These are phyloP conservation scores for Athene noctua DNA, from an alignment of 2,113 vertebrate genomes.

Conservation along the genomic window DNA sequence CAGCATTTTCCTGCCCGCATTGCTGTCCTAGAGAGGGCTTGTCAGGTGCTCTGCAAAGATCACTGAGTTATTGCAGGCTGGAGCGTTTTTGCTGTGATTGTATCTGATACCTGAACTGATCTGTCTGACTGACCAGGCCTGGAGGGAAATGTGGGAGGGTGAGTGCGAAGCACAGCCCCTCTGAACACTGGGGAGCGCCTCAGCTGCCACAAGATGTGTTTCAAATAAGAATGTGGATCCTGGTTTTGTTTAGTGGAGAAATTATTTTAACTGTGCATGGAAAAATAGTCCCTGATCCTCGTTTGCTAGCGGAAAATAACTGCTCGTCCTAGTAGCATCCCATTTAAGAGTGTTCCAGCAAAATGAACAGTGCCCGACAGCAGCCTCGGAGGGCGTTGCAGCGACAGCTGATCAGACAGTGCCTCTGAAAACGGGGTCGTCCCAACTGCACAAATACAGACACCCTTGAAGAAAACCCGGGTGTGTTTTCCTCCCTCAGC, in stretches of 20 bases:
- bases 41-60: background rate
- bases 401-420: background rate
- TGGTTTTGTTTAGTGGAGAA: background rate
- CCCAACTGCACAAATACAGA: background rate
- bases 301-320: background rate
- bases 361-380: background rate
- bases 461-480: background rate
- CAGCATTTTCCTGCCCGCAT: background rate
- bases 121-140: background rate
- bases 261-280: background rate
- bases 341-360: background rate
- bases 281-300: background rate
- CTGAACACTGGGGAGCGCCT: background rate
- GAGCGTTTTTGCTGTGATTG: background rate
- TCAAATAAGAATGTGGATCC: background rate
- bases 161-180: background rate
- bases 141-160: background rate
- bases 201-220: background rate
- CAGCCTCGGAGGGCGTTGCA: background rate
- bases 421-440: background rate
- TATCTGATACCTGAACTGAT: background rate
- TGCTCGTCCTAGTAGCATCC: background rate
- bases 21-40: background rate
- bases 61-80: background rate
- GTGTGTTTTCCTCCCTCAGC: background rate